A percentile compares a stretch with the other conserved stretches of the same genome.
phyloP scores from a whole-genome alignment of 2,888 invertebrate species.

The Bellardia bayeri region DNA sequence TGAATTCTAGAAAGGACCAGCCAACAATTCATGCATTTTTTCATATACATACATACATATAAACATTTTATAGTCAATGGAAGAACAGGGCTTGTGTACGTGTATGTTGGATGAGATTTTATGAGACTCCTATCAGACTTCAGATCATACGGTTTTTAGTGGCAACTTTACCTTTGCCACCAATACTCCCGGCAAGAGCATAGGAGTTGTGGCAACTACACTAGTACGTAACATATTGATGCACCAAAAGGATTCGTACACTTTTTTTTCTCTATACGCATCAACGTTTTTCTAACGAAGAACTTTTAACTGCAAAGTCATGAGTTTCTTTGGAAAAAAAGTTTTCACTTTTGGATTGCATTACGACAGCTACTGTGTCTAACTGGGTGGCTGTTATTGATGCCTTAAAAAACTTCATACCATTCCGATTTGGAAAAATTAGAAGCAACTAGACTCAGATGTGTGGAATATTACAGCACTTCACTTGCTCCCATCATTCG shows the following conservation, averaged over 20 bases:
- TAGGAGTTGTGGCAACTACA: conserved; percentile 2
- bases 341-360: conserved; percentile 73
- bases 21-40: conserved; percentile 55
- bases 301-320: conserved; percentile 73
- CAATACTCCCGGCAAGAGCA: conserved; percentile 16
- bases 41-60: conserved; percentile 14
- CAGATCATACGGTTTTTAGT: conserved; percentile 70
- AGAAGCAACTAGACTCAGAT: conserved; percentile 59
- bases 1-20: conserved; percentile 58
- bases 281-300: conserved; percentile 67
- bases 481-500: conserved; percentile 52
- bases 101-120: conserved; percentile 19
- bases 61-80: conserved; percentile 65
- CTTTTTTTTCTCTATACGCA: conserved; percentile 63
- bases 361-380: conserved; percentile 74
- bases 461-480: conserved; percentile 54
- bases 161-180: conserved; percentile 69
- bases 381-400: conserved; percentile 74
- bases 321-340: conserved; percentile 67
- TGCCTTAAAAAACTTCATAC: conserved; percentile 68
- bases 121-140: conserved; percentile 61
- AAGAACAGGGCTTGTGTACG: conserved; percentile 15
- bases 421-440: conserved; percentile 25
- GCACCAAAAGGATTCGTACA: conserved; percentile 55
- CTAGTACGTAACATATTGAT: conserved; percentile 45